Evolutionary conservation across 2,888 invertebrate genomes (phyloP), one percentile per base, ranked within the genome.

Genomic region (Morpho helenor): DNA sequence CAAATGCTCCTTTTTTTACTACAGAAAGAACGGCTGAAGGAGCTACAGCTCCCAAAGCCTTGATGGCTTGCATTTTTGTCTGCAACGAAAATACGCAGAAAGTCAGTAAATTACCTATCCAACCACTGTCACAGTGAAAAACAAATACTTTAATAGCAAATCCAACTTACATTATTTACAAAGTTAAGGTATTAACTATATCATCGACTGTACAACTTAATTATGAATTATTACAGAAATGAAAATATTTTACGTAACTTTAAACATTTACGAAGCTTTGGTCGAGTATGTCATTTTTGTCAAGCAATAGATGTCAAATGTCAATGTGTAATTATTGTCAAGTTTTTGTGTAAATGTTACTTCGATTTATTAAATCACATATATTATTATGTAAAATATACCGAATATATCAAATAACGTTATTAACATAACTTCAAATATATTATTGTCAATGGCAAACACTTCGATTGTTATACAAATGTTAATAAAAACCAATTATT

Each of bases 1-100:
- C 73, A 68, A 87, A 89, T 49, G 88, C 91, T 47, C 92, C 92
- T 65, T 92, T 91, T 66, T 91, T 92, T 10, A 91, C 78, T 4
- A 91, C 75, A 60, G 86, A 78, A 44, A 85, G 70, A 57, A 82
- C 74, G 46, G 82, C 77, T 48, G 80, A 75, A 48, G 90, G 84
- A 73, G 86, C 76, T 41, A 79, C 60, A 60, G 76, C 83, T 73
- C 85, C 83, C 58, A 89, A 68, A 67, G 84, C 77, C 75, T 85
- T 87, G 49, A 89, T 69, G 64, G 87, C 88, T 79, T 88, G 86
- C 90, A 90, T 90, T 69, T 61, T 69, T 79, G 61, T 59, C 79
- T 80, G 72, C 45, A 72, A 72, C 69, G 31, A 8, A 43, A 52
- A 65, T 68, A 65, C 70, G 69, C 68, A 73, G 50, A 45, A 50